Base-by-base conservation (phyloP, 2,797 vertebrate genomes). In the Enteromius argenteus region DNA sequence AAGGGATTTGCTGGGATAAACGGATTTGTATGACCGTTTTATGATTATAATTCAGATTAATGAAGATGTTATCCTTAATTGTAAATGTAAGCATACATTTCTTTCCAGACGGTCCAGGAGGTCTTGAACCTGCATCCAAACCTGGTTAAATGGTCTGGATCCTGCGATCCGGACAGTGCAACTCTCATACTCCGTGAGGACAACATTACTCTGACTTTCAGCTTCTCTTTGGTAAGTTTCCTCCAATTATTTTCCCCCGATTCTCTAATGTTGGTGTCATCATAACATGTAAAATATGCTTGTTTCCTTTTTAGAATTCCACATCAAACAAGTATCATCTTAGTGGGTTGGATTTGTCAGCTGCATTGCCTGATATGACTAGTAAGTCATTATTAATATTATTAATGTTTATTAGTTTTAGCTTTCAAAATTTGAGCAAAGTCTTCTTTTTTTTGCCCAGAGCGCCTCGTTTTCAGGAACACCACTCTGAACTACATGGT, bases 51-150 rank as follows among this genome's bases (percentile, higher is more conserved):
- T 81, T 71, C 19, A 60, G 23, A 58, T 1, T 13, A 39, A 23
- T 14, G n/a, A 74, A 82, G 27, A 6, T n/a, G 14, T 64, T 4
- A 9, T 74, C 27, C n/a, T 56, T 13, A 42, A 44, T 76, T 83
- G 46, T 67, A 42, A 68, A 67, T 44, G 1, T 44, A 7, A 56
- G 37, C 6, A 35, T 56, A n/a, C 66, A n/a, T 3, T 86, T 60
- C 58, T 5, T 86, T 72, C 80, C 88, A 95, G 93, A 91, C 84
- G 73, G 92, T 93, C 88, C 91, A 92, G 78, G 86, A 91, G 37
- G 66, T 96, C 46, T 73, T 96, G 86, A 97, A 97, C 93, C 85
- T 98, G 44, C 0, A 95, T 67, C 96, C 96, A 37, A 91, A 27
- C 2, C 14, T 83, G 27, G 95, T 95, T 19, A 91, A 44, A 13